phyloP scores from a whole-genome alignment of 2,797 vertebrate species.

The Morus bassanus region DNA sequence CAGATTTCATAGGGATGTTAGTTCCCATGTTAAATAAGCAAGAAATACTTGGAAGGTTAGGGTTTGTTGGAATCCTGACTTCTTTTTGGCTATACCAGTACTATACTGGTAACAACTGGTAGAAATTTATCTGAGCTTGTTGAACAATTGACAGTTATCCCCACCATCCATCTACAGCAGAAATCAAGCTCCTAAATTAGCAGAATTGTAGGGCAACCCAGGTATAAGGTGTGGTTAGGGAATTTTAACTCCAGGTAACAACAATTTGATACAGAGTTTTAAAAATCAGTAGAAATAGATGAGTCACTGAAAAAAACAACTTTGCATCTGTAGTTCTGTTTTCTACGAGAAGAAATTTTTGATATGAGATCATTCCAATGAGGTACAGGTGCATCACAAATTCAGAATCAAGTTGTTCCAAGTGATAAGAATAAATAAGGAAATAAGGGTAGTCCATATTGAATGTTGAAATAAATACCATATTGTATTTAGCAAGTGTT shows the following conservation, averaged over 20 bases:
- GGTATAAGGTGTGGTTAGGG: background rate
- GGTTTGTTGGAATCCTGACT: background rate
- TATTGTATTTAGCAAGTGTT: background rate
- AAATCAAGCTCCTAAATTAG: background rate
- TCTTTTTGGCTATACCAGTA: background rate
- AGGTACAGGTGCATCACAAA: background rate
- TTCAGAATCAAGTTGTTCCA: background rate
- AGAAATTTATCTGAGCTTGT: background rate
- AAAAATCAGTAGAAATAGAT: background rate
- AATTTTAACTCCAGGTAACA: background rate
- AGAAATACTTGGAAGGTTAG: background rate
- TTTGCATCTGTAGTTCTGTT: background rate
- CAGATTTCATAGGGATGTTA: background rate
- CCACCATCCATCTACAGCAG: background rate
- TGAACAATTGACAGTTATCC: background rate
- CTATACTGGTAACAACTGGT: background rate
- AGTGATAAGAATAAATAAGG: background rate
- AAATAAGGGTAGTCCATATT: background rate
- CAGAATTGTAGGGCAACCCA: background rate
- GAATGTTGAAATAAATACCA: background rate
- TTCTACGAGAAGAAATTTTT: background rate
- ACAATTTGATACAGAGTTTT: background rate
- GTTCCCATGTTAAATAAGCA: background rate
- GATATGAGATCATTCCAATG: background rate
- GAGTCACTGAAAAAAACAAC: background rate